These are phyloP conservation scores for Sebastes matsubarae DNA, from an alignment of 2,797 vertebrate genomes.

Conservation along the genomic window DNA sequence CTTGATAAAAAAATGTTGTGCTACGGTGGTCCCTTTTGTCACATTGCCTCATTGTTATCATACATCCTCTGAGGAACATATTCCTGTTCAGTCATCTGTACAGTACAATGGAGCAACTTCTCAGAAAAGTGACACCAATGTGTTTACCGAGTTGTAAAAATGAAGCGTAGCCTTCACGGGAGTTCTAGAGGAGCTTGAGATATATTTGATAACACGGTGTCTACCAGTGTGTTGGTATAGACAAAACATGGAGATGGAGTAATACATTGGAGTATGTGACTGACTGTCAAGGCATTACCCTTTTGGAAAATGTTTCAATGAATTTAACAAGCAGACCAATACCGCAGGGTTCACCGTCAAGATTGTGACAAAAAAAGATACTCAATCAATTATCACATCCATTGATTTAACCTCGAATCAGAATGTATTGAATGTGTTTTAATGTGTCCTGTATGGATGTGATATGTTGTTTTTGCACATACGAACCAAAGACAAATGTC, in stretches of 20 bases:
- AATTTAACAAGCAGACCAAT: not conserved
- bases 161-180: conserved; percentile 12
- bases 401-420: too few relatives aligned
- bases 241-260: not conserved
- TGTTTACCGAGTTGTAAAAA: conserved; percentile 41
- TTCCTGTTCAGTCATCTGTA: conserved; percentile 36
- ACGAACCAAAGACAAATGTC: too few relatives aligned
- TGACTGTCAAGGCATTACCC: not conserved
- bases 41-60: conserved; percentile 20
- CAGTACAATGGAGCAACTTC: conserved; percentile 21
- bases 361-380: not conserved
- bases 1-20: not conserved
- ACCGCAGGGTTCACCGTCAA: too few relatives aligned
- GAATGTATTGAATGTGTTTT: too few relatives aligned
- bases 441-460: too few relatives aligned
- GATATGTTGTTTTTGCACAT: too few relatives aligned
- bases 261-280: not conserved
- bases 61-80: conserved; percentile 11
- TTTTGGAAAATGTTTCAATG: not conserved
- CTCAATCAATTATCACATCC: not conserved
- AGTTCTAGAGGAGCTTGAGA: conserved; percentile 12
- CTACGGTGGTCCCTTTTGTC: conserved; percentile 14
- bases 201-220: conserved; percentile 5
- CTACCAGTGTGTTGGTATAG: not conserved
- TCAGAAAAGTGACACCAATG: conserved; percentile 23